A percentile compares a stretch with the other conserved stretches of the same genome.
Evolutionary conservation across 2,888 invertebrate species (phyloP).

Genomic region (Microctonus hyperodae): DNA sequence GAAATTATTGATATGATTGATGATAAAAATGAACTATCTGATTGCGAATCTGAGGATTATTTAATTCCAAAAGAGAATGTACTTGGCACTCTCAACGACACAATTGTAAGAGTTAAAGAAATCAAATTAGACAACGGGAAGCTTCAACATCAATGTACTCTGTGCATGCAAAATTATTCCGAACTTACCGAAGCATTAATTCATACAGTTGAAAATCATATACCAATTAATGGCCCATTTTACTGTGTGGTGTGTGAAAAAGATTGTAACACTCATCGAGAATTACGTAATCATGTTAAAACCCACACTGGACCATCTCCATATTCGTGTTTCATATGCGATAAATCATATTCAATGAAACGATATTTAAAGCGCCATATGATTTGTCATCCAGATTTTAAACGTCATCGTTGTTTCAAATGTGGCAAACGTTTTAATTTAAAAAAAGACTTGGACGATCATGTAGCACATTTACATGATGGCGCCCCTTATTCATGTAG

Average conservation of each 20-base stretch:
- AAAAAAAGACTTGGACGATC: conserved; percentile 53
- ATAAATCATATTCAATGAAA: conserved; percentile 56
- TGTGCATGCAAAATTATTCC: conserved; percentile 56
- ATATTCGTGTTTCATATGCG: conserved; percentile 63
- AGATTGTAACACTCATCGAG: conserved; percentile 67
- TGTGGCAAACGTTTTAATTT: conserved; percentile 54
- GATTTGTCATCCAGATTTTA: conserved; percentile 58
- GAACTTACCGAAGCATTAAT: conserved; percentile 48
- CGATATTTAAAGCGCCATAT: conserved; percentile 59
- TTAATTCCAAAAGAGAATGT: conserved; percentile 48
- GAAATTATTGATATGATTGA: conserved; percentile 5
- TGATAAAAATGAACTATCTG: neutral
- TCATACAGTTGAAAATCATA: conserved; percentile 58
- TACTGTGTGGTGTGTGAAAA: conserved; percentile 70
- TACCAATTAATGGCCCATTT: conserved; percentile 61
- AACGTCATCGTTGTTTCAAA: conserved; percentile 56
- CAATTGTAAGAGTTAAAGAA: conserved; percentile 57
- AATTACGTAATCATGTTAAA: conserved; percentile 67
- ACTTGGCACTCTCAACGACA: conserved; percentile 57
- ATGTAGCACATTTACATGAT: conserved; percentile 49
- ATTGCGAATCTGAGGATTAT: conserved; percentile 13
- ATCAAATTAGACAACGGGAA: conserved; percentile 47
- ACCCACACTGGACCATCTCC: conserved; percentile 68
- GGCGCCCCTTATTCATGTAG: conserved; percentile 53
- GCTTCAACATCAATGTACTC: conserved; percentile 56